phyloP scores from a whole-genome alignment of 2,113 vertebrate genomes.

The Hippocampus zosterae region DNA sequence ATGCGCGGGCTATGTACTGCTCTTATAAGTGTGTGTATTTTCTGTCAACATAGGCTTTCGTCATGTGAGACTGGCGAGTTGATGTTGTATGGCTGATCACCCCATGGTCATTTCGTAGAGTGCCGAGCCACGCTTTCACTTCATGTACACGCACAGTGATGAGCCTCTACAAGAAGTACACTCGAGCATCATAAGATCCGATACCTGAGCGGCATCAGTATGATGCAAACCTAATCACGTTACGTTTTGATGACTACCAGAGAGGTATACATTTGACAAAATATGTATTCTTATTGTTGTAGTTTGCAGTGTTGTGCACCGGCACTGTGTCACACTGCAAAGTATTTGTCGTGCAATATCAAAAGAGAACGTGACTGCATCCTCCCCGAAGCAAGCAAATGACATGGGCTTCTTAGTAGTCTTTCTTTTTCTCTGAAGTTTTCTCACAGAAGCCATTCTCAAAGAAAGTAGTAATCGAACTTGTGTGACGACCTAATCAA shows the following conservation, averaged over 20 bases:
- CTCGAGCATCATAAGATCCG: slow-evolving; percentile 2
- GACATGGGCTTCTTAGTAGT: background rate
- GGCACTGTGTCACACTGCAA: background rate
- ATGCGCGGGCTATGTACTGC: slow-evolving; percentile 1
- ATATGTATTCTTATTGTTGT: background rate
- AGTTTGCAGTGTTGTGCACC: background rate
- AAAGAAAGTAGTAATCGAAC: background rate
- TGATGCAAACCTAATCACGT: background rate
- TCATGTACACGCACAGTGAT: background rate
- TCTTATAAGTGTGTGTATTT: slow-evolving; percentile 40
- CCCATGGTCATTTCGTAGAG: slow-evolving; percentile 20
- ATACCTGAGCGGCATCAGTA: slow-evolving; percentile 12
- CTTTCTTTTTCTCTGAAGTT: background rate
- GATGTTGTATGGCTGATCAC: slow-evolving; percentile 31
- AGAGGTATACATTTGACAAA: background rate
- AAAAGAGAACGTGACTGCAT: background rate
- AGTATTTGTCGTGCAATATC: background rate
- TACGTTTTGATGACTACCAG: background rate
- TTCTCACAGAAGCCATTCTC: background rate
- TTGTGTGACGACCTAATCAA: background rate
- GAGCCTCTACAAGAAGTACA: background rate
- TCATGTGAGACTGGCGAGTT: slow-evolving; percentile 23
- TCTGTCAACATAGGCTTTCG: slow-evolving; percentile 16
- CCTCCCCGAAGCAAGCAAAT: background rate
- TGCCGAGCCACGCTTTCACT: slow-evolving; percentile 14